A percentile compares a stretch with the other conserved stretches of the same genome.
Conservation (phyloP, 2,113 vertebrate genomes). For the Poecilia latipinna region DNA sequence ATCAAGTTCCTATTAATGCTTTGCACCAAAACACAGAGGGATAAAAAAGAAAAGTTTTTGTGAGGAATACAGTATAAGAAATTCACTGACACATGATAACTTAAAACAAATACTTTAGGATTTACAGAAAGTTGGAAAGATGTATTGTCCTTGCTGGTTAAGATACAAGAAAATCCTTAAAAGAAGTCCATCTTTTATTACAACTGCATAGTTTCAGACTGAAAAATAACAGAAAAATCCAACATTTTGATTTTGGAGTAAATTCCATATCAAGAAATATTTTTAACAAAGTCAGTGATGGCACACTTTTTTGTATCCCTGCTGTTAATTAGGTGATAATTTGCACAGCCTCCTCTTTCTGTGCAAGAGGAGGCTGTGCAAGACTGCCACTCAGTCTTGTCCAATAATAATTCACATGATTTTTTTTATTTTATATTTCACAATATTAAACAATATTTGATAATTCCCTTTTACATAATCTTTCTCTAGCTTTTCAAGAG, state of each 20-base stretch:
- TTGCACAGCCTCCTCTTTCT: no score
- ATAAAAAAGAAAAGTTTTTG: neutral
- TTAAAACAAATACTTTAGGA: neutral
- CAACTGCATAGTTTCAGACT: neutral
- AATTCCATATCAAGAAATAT: neutral
- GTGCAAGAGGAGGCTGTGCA: no score
- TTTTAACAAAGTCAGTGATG: no score
- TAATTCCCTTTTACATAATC: no score
- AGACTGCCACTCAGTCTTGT: no score
- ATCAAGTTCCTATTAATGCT: constrained; percentile 2
- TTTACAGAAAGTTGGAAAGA: neutral
- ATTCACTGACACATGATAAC: neutral
- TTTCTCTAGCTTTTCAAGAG: no score
- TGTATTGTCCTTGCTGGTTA: neutral
- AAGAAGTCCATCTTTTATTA: neutral
- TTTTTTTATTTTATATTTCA: no score
- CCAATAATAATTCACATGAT: no score
- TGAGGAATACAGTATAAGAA: neutral
- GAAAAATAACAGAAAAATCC: neutral
- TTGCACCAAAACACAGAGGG: neutral
- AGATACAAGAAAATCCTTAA: neutral
- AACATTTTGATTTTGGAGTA: neutral
- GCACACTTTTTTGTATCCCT: no score
- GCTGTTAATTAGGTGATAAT: no score
- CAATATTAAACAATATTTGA: no score